phyloP scores from a whole-genome alignment of 1,140 invertebrate species.

The Hyles vespertilio region DNA sequence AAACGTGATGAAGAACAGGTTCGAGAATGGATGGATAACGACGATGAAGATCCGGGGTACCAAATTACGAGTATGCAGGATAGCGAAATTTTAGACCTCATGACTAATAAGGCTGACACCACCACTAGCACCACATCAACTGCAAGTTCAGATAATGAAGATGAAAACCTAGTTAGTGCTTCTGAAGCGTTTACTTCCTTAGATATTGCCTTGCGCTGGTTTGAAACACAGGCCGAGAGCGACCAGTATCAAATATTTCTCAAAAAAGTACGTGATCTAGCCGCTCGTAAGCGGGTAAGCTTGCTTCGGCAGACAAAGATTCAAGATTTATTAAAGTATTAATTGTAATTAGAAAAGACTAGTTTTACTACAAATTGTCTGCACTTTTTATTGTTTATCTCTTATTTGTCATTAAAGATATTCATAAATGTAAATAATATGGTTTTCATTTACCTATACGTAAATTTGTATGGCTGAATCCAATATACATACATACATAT shows the following conservation, averaged over 20 bases:
- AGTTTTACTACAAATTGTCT: too few species aligned
- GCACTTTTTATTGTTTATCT: too few species aligned
- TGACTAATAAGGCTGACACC: conserved; percentile 6
- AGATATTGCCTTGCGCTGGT: conserved; percentile 24
- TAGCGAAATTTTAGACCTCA: too few species aligned
- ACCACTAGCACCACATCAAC: conserved; percentile 6
- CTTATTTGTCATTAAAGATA: too few species aligned
- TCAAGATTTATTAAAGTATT: conserved; percentile 17
- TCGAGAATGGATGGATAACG: too few species aligned
- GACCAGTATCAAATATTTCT: conserved; percentile 26
- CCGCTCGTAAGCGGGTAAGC: conserved; percentile 17
- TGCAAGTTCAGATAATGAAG: conserved; percentile 25
- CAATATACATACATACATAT: background rate
- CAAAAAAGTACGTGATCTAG: conserved; percentile 27
- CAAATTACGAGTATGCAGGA: too few species aligned
- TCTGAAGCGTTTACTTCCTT: conserved; percentile 27
- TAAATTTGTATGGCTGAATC: too few species aligned
- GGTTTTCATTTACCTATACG: too few species aligned
- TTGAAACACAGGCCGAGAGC: conserved; percentile 22
- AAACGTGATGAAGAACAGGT: too few species aligned
- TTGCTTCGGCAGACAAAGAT: conserved; percentile 26
- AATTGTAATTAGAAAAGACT: background rate
- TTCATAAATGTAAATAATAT: too few species aligned
- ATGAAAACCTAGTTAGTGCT: conserved; percentile 25
- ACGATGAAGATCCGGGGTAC: too few species aligned